Evolutionary conservation across 2,797 vertebrate genomes (phyloP).

Genomic region (Meda fulgida): DNA sequence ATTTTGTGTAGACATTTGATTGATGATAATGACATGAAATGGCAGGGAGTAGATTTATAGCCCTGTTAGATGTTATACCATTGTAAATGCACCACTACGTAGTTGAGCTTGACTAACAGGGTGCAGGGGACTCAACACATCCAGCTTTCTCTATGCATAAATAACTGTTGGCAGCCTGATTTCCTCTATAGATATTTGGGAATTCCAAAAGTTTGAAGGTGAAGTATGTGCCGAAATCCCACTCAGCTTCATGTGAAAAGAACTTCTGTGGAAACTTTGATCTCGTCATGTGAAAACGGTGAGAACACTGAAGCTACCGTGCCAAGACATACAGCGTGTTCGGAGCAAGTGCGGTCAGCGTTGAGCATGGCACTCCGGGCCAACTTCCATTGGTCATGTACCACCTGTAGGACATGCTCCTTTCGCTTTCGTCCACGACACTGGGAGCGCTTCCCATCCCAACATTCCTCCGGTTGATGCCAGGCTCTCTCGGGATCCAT

Average conservation of each 20-base stretch:
- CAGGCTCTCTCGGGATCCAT: constrained; percentile 59
- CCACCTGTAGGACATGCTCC: constrained; percentile 31
- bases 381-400: constrained; percentile 45
- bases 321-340: constrained; percentile 12
- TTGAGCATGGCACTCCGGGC: constrained; percentile 32
- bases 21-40: constrained; percentile 47
- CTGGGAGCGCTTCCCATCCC: constrained; percentile 37
- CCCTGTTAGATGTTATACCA: constrained; percentile 43
- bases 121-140: constrained; percentile 54
- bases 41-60: constrained; percentile 45
- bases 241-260: constrained; percentile 39
- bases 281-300: constrained; percentile 12
- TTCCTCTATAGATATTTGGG: constrained; percentile 47
- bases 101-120: constrained; percentile 56
- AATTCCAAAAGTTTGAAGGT: constrained; percentile 46
- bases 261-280: constrained; percentile 53
- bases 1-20: constrained; percentile 36
- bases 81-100: constrained; percentile 52
- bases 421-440: constrained; percentile 2
- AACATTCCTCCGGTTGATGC: constrained; percentile 31
- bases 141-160: constrained; percentile 55
- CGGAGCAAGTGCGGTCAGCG: background rate
- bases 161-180: constrained; percentile 47
- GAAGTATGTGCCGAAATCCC: constrained; percentile 48
- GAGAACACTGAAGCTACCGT: background rate